These are phyloP conservation scores for Idaea biselata DNA, from an alignment of 2,888 invertebrate genomes.

Conservation along the genomic window DNA sequence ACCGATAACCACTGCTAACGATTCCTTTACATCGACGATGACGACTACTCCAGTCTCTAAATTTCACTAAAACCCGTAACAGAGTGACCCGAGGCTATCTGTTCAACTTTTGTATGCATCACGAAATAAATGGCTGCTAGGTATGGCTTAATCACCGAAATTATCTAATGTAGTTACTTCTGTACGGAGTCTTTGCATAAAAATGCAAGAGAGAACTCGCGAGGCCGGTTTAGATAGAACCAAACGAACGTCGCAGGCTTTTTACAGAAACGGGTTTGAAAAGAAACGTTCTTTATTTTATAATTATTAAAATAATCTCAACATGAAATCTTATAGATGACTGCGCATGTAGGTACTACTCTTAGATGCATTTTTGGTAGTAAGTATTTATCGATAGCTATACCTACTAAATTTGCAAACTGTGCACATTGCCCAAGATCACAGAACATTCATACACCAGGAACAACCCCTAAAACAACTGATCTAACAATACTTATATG, in stretches of 20 bases:
- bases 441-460: no score
- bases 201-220: conserved; percentile 43
- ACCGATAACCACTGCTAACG: conserved; percentile 57
- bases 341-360: no score
- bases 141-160: conserved; percentile 36
- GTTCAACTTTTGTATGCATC: conserved; percentile 38
- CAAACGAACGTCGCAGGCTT: conserved; percentile 23
- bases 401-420: no score
- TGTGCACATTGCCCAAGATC: no score
- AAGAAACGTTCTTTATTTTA: conserved; percentile 26
- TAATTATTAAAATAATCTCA: conserved; percentile 23
- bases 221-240: conserved; percentile 41
- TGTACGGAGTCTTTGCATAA: conserved; percentile 37
- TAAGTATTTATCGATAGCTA: no score
- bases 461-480: no score
- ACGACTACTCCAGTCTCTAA: conserved; percentile 44
- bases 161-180: conserved; percentile 41
- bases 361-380: no score
- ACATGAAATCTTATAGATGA: conserved; percentile 18
- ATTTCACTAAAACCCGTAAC: conserved; percentile 58
- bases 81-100: conserved; percentile 44
- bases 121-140: conserved; percentile 40
- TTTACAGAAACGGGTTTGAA: conserved; percentile 38
- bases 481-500: no score
- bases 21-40: conserved; percentile 47